These are phyloP conservation scores for Pristionchus maxplancki DNA, from an alignment of 2,888 invertebrate species.

Conservation along the genomic window DNA sequence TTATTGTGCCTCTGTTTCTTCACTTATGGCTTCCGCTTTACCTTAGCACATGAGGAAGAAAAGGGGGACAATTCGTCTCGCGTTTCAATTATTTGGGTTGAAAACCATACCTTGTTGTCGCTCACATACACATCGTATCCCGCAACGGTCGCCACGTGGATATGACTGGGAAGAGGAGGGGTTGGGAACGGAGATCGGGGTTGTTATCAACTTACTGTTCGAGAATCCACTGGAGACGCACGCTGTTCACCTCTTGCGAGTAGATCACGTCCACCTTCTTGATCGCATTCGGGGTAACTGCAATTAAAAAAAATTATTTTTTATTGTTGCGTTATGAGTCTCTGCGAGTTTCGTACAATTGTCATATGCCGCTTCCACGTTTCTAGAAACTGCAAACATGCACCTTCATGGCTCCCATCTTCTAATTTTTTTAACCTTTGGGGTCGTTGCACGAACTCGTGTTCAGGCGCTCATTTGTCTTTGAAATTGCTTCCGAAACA, in stretches of 20 bases:
- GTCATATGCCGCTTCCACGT: too few species aligned
- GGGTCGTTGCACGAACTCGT: too few species aligned
- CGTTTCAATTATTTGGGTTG: neutral
- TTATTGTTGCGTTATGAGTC: too few species aligned
- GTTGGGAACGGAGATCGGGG: neutral
- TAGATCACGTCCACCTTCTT: slow-evolving; percentile 76
- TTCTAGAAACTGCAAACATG: too few species aligned
- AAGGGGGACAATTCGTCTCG: neutral
- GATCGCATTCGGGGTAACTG: slow-evolving; percentile 72
- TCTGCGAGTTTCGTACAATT: too few species aligned
- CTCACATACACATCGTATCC: slow-evolving; percentile 75
- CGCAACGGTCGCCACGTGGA: slow-evolving; percentile 62
- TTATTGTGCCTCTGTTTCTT: neutral
- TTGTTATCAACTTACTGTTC: slow-evolving; percentile 62
- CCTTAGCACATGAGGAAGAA: neutral
- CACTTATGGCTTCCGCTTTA: neutral
- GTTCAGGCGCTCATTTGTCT: too few species aligned
- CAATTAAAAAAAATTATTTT: too few species aligned
- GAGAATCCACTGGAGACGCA: slow-evolving; percentile 76
- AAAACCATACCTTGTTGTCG: slow-evolving; percentile 66
- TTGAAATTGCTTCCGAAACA: too few species aligned
- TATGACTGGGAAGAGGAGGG: slow-evolving; percentile 56
- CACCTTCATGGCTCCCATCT: too few species aligned
- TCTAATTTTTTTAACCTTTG: too few species aligned
- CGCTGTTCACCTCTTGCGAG: slow-evolving; percentile 74